Evolutionary conservation across 1,140 invertebrate genomes (phyloP), one percentile per base, ranked within the genome.

Genomic region (Macrotrachela quadricornifera): DNA sequence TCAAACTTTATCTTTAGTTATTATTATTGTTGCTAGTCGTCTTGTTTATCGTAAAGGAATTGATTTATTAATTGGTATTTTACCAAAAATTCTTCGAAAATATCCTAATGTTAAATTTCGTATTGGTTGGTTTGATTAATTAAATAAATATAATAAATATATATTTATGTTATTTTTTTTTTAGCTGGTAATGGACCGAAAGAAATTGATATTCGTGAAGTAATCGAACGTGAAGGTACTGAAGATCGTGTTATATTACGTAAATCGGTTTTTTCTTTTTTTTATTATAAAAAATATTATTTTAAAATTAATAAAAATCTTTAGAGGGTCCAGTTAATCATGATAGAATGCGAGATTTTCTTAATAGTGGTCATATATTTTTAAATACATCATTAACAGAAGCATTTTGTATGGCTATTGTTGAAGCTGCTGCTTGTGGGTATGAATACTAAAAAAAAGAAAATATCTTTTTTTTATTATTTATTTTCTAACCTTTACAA

Each of bases 361-460:
- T 94, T 18, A 79, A 83, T 15, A 77, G 80, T 68, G 88, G 88
- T 14, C 79, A 97, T 71, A 87, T 99, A 59, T 91, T 96, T 73
- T 73, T 99, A 14, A 99, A 97, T 68, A 94, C 90, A 30, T 96
- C 91, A 16, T 69, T 99, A 13, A 99, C 92, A 0, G 94, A 99
- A 69, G 92, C 92, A 10, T 99, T 96, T 71, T 97, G 94, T 67
- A 96, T 96, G 79, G 86, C 88, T 40, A 96, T 97, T 59, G 86
- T 97, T 21, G 92, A 97, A 73, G 92, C 91, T 38, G 90, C 85
- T n/a, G 80, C 83, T 46, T 96, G 91, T 75, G 92, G 84, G 78
- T 74, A 57, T 57, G 64, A 15, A 48, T 50, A 37, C 54, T 16
- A 11, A 30, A 11, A 17, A 16, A 51, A 4, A 9, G 13, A 39